Evolutionary conservation across 2,888 invertebrate genomes (phyloP).

Genomic region (Macroteleia sp.): DNA sequence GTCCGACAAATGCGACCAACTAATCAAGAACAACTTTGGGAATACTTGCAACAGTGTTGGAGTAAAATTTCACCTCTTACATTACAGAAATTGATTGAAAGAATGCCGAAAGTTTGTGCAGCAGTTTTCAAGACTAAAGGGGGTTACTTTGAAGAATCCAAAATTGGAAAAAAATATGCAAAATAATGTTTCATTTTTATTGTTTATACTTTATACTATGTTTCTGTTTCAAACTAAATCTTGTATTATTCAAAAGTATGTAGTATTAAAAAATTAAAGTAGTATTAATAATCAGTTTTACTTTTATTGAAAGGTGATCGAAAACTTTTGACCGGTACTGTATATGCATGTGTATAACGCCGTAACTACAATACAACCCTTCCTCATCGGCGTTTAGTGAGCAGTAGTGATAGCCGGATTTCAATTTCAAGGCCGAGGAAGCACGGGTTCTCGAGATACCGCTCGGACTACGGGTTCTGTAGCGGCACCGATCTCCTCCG

Average conservation of each 20-base stretch:
- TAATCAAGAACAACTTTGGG: constrained; percentile 18
- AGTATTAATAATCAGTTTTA: neutral
- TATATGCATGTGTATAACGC: no score
- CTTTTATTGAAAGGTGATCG: no score
- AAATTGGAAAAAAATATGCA: constrained; percentile 2
- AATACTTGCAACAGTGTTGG: constrained; percentile 68
- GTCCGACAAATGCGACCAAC: constrained; percentile 27
- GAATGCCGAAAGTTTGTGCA: constrained; percentile 18
- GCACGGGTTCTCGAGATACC: no score
- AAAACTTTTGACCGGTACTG: no score
- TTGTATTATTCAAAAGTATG: constrained; percentile 1
- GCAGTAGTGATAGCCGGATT: no score
- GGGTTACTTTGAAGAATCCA: constrained; percentile 21
- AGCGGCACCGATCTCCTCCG: no score
- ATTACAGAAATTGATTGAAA: constrained; percentile 35
- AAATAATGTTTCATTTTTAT: neutral
- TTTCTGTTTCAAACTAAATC: neutral
- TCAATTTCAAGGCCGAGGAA: no score
- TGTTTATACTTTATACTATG: neutral
- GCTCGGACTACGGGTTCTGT: no score
- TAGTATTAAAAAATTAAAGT: constrained; percentile 1
- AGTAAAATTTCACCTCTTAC: constrained; percentile 7
- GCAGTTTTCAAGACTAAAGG: constrained; percentile 33
- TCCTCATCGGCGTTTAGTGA: no score
- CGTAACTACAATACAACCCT: no score